Evolutionary conservation across 2,113 vertebrate species (phyloP).

Genomic region (Lagopus muta): DNA sequence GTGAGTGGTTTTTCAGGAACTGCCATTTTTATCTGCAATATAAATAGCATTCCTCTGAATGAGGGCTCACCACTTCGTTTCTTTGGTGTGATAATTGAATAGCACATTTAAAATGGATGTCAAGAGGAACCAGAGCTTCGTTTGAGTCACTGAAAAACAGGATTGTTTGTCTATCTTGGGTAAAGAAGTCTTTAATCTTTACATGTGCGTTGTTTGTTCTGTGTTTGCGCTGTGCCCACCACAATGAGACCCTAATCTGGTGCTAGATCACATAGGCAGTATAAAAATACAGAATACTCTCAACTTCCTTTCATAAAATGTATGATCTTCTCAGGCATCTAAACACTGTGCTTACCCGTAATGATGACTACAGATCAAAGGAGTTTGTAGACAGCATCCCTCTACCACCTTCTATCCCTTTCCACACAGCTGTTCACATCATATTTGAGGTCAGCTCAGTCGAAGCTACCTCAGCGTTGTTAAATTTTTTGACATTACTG

Average conservation of each 20-base stretch:
- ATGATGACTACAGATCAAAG: conserved; percentile 63
- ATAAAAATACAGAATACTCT: not conserved
- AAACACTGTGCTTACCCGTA: conserved; percentile 28
- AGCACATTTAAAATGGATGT: not conserved
- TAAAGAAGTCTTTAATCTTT: conserved; percentile 53
- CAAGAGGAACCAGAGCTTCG: not conserved
- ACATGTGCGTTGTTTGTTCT: conserved; percentile 15
- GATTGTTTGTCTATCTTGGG: not conserved
- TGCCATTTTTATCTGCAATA: not conserved
- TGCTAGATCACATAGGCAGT: not conserved
- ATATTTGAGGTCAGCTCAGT: conserved; percentile 58
- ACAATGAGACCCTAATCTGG: conserved; percentile 5
- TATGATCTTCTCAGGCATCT: conserved; percentile 15
- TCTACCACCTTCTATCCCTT: not conserved
- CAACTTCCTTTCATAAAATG: conserved; percentile 17
- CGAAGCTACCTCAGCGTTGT: conserved; percentile 41
- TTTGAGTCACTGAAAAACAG: not conserved
- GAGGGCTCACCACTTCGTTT: not conserved
- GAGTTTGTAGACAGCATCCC: not conserved
- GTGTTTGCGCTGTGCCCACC: conserved; percentile 18
- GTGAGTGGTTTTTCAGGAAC: not conserved
- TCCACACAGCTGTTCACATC: conserved; percentile 37
- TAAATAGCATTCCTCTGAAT: not conserved
- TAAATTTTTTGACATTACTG: conserved; percentile 52
- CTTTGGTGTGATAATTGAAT: not conserved